phyloP scores from a whole-genome alignment of 2,888 invertebrate species.

The Sinhomidia bicolor region DNA sequence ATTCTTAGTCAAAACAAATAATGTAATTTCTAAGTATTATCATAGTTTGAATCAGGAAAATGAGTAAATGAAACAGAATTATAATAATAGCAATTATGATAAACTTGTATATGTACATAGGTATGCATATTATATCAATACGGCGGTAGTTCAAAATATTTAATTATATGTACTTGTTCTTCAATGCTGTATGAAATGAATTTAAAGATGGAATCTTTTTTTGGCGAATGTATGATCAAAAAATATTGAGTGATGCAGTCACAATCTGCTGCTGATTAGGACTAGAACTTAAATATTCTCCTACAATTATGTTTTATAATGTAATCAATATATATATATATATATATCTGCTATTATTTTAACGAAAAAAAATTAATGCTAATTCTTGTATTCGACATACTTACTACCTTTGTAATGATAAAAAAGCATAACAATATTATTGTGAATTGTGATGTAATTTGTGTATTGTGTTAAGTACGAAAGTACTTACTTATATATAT shows the following conservation, averaged over 20 bases:
- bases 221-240: conserved; percentile 31
- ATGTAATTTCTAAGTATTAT: background rate
- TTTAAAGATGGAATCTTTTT: background rate
- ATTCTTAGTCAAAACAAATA: conserved; percentile 23
- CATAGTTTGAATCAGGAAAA: background rate
- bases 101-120: no score
- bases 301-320: conserved; percentile 25
- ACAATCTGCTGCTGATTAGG: conserved; percentile 37
- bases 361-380: conserved; percentile 46
- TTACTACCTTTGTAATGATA: conserved; percentile 29
- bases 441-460: conserved; percentile 66
- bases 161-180: background rate
- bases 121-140: background rate
- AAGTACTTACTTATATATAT: conserved; percentile 14
- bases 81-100: background rate
- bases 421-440: conserved; percentile 7
- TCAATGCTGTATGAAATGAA: background rate
- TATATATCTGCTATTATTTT: conserved; percentile 50
- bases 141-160: background rate
- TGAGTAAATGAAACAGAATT: conserved; percentile 10
- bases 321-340: conserved; percentile 16
- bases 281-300: background rate
- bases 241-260: conserved; percentile 9
- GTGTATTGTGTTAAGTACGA: conserved; percentile 54
- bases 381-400: conserved; percentile 56